phyloP scores from a whole-genome alignment of 2,797 vertebrate genomes.

The Melanotaenia boesemani region DNA sequence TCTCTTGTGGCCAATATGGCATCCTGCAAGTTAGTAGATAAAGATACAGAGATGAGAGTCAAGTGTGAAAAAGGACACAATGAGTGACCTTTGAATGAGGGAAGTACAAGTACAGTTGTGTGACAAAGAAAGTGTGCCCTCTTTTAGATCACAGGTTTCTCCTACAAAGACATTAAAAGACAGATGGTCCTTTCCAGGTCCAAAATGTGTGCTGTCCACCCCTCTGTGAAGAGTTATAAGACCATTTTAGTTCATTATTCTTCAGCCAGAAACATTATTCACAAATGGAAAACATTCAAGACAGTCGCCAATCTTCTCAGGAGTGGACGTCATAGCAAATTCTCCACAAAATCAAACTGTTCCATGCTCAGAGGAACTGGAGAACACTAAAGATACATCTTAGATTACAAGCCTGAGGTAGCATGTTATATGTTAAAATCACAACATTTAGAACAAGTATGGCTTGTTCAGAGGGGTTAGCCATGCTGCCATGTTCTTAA shows the following conservation, averaged over 20 bases:
- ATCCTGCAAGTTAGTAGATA: constrained; percentile 6
- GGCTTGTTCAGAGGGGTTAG: neutral
- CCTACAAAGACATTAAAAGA: neutral
- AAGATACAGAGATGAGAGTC: neutral
- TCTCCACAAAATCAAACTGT: too few relatives aligned
- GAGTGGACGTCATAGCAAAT: too few relatives aligned
- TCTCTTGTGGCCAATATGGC: constrained; percentile 54
- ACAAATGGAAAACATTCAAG: too few relatives aligned
- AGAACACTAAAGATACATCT: neutral
- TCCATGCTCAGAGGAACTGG: too few relatives aligned
- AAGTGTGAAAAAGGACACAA: neutral
- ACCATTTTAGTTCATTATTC: neutral
- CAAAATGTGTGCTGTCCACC: neutral
- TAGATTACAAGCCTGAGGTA: neutral
- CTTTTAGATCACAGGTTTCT: too few relatives aligned
- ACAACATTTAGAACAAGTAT: neutral
- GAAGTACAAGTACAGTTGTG: neutral
- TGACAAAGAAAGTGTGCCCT: neutral
- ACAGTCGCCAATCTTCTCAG: too few relatives aligned
- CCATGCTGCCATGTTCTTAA: neutral
- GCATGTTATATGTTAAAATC: too few relatives aligned
- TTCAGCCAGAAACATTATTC: too few relatives aligned
- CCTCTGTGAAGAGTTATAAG: neutral
- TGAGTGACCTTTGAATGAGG: neutral
- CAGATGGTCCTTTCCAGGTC: neutral